Evolutionary conservation across 2,113 vertebrate genomes (phyloP).

Genomic region (Zosterops hypoxanthus): DNA sequence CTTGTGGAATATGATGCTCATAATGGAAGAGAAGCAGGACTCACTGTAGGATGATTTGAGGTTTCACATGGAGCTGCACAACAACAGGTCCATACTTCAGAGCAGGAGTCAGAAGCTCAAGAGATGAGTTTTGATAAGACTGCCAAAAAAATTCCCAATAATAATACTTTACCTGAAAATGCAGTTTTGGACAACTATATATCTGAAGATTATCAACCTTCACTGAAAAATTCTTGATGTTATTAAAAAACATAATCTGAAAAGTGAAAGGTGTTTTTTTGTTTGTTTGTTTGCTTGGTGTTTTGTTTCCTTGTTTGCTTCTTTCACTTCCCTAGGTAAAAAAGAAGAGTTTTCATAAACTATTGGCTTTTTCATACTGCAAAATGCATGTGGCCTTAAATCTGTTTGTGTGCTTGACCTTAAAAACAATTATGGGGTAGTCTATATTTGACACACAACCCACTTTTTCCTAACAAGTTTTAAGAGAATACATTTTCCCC

Average conservation of each 20-base stretch:
- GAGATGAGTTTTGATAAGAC: not conserved
- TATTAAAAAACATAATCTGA: not conserved
- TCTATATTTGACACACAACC: not conserved
- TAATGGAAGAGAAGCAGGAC: not conserved
- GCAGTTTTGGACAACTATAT: not conserved
- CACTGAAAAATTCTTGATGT: not conserved
- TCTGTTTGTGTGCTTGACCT: not conserved
- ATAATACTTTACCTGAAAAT: not conserved
- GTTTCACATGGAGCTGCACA: not conserved
- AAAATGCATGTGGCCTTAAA: not conserved
- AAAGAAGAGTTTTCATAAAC: not conserved
- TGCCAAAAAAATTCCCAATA: not conserved
- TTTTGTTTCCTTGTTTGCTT: not conserved
- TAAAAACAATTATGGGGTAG: not conserved
- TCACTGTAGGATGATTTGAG: not conserved
- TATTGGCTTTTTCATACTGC: not conserved
- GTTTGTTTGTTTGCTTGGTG: not conserved
- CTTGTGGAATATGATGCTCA: not conserved
- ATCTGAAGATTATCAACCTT: not conserved
- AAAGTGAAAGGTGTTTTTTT: not conserved
- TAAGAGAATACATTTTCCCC: not conserved
- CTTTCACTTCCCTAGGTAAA: not conserved
- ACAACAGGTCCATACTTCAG: not conserved
- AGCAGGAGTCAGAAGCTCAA: not conserved
- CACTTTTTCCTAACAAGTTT: not conserved